Base-by-base conservation (phyloP, 92 coral and sea anemone genomes). In the Phenganax subtilis region DNA sequence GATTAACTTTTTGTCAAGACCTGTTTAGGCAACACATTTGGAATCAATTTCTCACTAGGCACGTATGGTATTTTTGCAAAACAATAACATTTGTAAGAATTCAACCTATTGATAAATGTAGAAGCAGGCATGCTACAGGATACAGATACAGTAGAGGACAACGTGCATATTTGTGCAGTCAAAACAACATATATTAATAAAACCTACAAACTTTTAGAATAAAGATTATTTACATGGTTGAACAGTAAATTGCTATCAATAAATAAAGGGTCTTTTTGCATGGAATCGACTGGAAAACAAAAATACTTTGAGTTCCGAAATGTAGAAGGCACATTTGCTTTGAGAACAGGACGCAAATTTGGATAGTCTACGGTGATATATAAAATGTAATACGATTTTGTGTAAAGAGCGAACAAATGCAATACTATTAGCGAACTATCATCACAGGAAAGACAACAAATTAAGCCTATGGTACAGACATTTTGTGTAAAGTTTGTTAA, bases 241-340 rank as follows among this genome's bases (percentile, higher is more conserved):
- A 0, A 3, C 8, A 8, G 16, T 68, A 68, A 68, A 68, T 17
- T 16, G 12, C 31, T 20, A 64, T 64, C 70, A 68, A 68, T 37
- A 37, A 68, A 68, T 30, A 68, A 68, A 37, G 52, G n/a, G 20
- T 37, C 54, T 68, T 68, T 68, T 68, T 12, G 73, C 54, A 30
- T 68, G 16, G 54, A 68, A 68, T 68, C 14, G 52, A 68, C 73
- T 29, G 8, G 54, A 68, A 37, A 53, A n/a, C 12, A 10, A 53
- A 37, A 68, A 68, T 37, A 29, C 17, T 64, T 64, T 64, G 8
- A 15, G 28, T 61, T 61, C 67, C 67, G 67, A 15, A 12, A 61
- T 15, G 1, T 12, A 5, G 47, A 37, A 37, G 5, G 3, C 2
- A 2, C 47, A 37, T 37, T 5, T 37, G 47, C 5, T 37, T 37